A percentile compares a stretch with the other conserved stretches of the same genome.
These are phyloP conservation scores for Noctua comes DNA, from an alignment of 2,888 invertebrate genomes.

Conservation along the genomic window DNA sequence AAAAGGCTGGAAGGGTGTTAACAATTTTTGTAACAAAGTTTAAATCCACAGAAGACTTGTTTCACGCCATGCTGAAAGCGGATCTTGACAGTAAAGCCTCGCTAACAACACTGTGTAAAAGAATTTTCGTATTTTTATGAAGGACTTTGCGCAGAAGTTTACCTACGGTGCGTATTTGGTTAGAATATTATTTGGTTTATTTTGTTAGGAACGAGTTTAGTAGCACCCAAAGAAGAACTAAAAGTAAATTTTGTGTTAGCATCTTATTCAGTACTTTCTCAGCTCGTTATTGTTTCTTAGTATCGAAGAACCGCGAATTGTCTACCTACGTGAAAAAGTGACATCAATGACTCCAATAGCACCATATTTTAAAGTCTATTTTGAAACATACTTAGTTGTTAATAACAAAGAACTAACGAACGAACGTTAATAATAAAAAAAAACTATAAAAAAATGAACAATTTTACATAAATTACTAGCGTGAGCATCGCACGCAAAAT, in stretches of 20 bases:
- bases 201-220: neutral
- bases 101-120: constrained; percentile 59
- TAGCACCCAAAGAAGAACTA: neutral
- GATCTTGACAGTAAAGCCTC: constrained; percentile 50
- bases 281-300: neutral
- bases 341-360: neutral
- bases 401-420: neutral
- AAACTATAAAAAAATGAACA: neutral
- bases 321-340: neutral
- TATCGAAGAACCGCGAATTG: neutral
- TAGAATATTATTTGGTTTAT: constrained; percentile 8
- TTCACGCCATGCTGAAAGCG: constrained; percentile 47
- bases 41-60: constrained; percentile 58
- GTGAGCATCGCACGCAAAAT: neutral
- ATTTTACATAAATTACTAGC: neutral
- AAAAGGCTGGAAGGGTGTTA: constrained; percentile 49
- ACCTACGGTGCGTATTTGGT: constrained; percentile 2
- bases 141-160: constrained; percentile 30
- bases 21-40: constrained; percentile 58
- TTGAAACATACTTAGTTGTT: neutral
- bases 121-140: constrained; percentile 53
- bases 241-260: too few relatives aligned
- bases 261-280: neutral
- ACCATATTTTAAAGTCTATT: neutral
- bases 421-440: too few relatives aligned